phyloP scores from a whole-genome alignment of 2,113 vertebrate species.

The Bostrychus sinensis region DNA sequence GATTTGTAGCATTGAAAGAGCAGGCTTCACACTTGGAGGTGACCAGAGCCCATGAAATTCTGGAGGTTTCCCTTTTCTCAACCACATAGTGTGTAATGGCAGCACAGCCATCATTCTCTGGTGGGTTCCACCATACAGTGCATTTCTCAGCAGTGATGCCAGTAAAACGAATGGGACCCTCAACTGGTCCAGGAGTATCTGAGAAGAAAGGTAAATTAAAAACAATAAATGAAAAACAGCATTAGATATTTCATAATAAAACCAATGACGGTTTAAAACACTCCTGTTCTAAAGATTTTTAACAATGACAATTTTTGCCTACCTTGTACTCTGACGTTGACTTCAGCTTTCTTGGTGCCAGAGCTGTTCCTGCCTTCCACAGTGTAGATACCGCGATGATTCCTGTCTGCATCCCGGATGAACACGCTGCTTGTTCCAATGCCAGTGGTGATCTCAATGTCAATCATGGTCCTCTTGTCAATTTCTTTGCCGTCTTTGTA shows the following conservation, averaged over 20 bases:
- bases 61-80: slow-evolving; percentile 97
- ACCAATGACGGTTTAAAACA: too few relatives aligned
- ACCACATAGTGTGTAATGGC: slow-evolving; percentile 90
- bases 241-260: not conserved
- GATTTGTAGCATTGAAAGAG: slow-evolving; percentile 88
- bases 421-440: slow-evolving; percentile 92
- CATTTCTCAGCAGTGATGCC: slow-evolving; percentile 93
- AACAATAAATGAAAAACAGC: not conserved
- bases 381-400: slow-evolving; percentile 91
- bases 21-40: slow-evolving; percentile 93
- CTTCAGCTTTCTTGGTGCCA: slow-evolving; percentile 86
- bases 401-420: slow-evolving; percentile 89
- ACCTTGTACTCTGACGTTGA: slow-evolving; percentile 96
- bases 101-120: slow-evolving; percentile 94
- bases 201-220: slow-evolving; percentile 30
- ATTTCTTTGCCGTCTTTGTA: slow-evolving; percentile 94
- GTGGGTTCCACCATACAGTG: slow-evolving; percentile 95
- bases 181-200: slow-evolving; percentile 94
- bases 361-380: slow-evolving; percentile 95
- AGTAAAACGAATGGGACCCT: slow-evolving; percentile 95
- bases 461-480: slow-evolving; percentile 85
- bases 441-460: slow-evolving; percentile 86
- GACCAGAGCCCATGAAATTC: slow-evolving; percentile 93
- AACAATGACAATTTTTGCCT: slow-evolving; percentile 25
- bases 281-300: too few relatives aligned